Percentiles rank a stretch among this genome's conserved stretches.
Conservation (phyloP, 2,797 vertebrate species). For the Rhinella marina region DNA sequence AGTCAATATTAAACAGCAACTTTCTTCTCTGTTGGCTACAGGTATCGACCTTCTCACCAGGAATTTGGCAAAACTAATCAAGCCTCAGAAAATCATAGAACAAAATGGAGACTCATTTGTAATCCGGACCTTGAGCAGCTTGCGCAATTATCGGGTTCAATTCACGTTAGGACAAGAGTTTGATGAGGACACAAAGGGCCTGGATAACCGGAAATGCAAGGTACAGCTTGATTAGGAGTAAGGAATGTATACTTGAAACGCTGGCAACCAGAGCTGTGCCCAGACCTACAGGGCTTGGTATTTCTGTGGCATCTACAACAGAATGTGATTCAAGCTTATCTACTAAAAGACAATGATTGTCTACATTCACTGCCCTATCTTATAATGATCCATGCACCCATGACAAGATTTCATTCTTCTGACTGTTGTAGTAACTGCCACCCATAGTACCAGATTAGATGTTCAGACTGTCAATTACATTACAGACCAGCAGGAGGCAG, state of each 20-base stretch:
- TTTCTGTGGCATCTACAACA: not conserved
- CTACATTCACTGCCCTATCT: too few relatives aligned
- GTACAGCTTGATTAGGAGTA: conserved; percentile 65
- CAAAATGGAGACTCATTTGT: conserved; percentile 75
- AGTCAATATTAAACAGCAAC: not conserved
- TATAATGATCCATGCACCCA: too few relatives aligned
- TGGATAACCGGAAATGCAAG: conserved; percentile 86
- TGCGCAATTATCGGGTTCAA: conserved; percentile 79
- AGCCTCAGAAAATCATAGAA: conserved; percentile 84
- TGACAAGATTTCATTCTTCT: too few relatives aligned
- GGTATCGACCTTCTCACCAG: conserved; percentile 77
- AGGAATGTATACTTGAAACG: too few relatives aligned
- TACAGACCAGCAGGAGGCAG: too few relatives aligned
- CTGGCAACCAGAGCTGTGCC: not conserved
- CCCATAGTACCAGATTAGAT: too few relatives aligned
- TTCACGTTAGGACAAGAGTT: conserved; percentile 84
- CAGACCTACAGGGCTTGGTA: not conserved
- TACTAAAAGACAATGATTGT: too few relatives aligned
- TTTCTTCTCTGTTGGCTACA: conserved; percentile 63
- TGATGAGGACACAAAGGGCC: conserved; percentile 83
- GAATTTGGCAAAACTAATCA: conserved; percentile 82
- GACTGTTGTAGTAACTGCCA: too few relatives aligned
- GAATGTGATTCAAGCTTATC: too few relatives aligned
- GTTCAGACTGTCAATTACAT: too few relatives aligned
- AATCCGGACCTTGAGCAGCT: conserved; percentile 80